These are phyloP conservation scores for Cataglyphis livida DNA, from an alignment of 2,888 invertebrate species.

Conservation along the genomic window DNA sequence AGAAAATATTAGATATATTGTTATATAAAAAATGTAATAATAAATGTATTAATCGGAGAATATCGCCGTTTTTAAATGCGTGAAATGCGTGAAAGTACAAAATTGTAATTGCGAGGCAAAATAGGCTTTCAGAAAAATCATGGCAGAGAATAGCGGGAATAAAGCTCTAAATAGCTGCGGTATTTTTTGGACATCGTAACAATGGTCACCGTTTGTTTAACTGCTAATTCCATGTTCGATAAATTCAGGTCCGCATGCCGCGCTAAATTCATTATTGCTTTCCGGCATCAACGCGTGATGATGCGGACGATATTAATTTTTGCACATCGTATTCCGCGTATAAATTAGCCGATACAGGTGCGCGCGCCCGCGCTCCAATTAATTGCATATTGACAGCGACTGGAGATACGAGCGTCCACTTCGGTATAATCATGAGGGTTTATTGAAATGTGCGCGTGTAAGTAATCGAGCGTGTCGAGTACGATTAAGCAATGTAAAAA, in stretches of 20 bases:
- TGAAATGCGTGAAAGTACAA: not conserved
- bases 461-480: slow-evolving; percentile 53
- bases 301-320: slow-evolving; percentile 62
- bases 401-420: slow-evolving; percentile 30
- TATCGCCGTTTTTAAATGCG: not conserved
- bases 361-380: slow-evolving; percentile 37
- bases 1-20: not conserved
- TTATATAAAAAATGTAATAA: not conserved
- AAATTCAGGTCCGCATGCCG: slow-evolving; percentile 44
- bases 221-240: slow-evolving; percentile 51
- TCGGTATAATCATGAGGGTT: slow-evolving; percentile 34
- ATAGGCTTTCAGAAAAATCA: not conserved
- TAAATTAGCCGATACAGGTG: slow-evolving; percentile 59
- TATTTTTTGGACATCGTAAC: slow-evolving; percentile 6
- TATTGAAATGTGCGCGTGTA: slow-evolving; percentile 47
- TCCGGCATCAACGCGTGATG: slow-evolving; percentile 48
- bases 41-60: not conserved
- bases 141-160: not conserved
- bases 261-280: slow-evolving; percentile 52
- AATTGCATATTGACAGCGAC: slow-evolving; percentile 57
- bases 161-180: not conserved
- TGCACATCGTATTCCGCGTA: slow-evolving; percentile 49
- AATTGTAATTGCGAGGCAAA: not conserved
- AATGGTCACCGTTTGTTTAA: slow-evolving; percentile 18
- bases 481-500: slow-evolving; percentile 40